Percentiles rank a stretch among this genome's conserved stretches.
Evolutionary conservation across 2,797 vertebrate genomes (phyloP).

Genomic region (Astyanax mexicanus): DNA sequence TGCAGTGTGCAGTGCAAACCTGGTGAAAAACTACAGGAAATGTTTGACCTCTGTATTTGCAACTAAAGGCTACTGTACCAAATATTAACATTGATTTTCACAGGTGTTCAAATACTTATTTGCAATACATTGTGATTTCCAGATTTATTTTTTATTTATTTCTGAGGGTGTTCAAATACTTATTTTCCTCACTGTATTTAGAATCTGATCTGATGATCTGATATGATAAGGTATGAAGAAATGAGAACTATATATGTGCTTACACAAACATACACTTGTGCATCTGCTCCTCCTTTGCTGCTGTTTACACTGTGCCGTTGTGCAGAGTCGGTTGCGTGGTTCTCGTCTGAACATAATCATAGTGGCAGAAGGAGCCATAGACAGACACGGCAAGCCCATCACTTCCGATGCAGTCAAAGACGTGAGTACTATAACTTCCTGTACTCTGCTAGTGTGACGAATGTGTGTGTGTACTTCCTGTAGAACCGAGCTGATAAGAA

Average conservation of each 20-base stretch:
- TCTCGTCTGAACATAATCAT: constrained; percentile 92
- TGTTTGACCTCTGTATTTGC: too few species aligned
- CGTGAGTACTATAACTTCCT: constrained; percentile 68
- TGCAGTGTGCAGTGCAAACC: too few species aligned
- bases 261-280: not conserved
- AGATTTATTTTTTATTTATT: too few species aligned
- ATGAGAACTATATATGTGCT: not conserved
- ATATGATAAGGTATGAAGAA: too few species aligned
- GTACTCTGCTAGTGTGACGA: not conserved
- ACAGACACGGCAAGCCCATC: constrained; percentile 81
- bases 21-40: too few species aligned
- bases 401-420: constrained; percentile 82
- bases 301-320: constrained; percentile 36
- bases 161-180: too few species aligned
- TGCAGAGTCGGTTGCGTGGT: constrained; percentile 86
- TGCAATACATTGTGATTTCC: too few species aligned
- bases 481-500: constrained; percentile 87
- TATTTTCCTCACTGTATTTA: too few species aligned
- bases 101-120: too few species aligned
- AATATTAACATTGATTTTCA: too few species aligned
- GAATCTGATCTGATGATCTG: too few species aligned
- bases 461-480: constrained; percentile 43
- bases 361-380: constrained; percentile 88
- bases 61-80: too few species aligned
- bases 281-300: not conserved